Evolutionary conservation across 2,888 invertebrate genomes (phyloP), one percentile per base, ranked within the genome.

Genomic region (Kryphioiulus occultus): DNA sequence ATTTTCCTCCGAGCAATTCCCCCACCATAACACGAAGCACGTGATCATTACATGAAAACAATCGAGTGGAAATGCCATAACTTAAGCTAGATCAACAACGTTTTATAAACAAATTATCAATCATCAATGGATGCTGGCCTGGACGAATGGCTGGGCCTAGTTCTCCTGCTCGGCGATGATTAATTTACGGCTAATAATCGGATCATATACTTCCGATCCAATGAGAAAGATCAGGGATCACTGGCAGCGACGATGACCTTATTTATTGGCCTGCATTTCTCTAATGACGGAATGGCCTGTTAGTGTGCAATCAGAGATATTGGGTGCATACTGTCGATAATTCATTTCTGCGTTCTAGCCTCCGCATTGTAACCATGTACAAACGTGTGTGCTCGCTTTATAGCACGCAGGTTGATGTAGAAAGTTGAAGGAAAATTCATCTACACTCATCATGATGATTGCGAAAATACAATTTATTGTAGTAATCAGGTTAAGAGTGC

Each of bases 21-120:
- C 78, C 30, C 78, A 78, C 26, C 44, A 78, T 30, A 26, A 78
- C 78, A 78, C 78, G 12, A 15, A 78, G 12, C 78, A 78, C 78
- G 78, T 78, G 78, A 78, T 12, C 78, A 78, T 78, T 78, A 26
- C 78, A 78, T 78, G 78, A 78, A 78, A 78, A 78, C 78, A 78
- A 78, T 78, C 30, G 78, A 26, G 78, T 30, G 78, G 78, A 78
- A 78, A 78, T 78, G 78, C 78, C 78, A 78, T 78, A 78, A 78
- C 30, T 78, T 78, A 78, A 30, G 78, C 78, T 78, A 78, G 30
- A 78, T 78, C 78, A 78, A 78, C 78, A 78, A 78, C 78, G 78
- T 78, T 78, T 78, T 78, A 78, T 78, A 78, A 78, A 78, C 78
- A 78, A 78, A 78, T 78, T 78, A 78, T 78, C 78, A 78, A 78